Base-by-base conservation (phyloP, 2,113 vertebrate genomes). In the Sturnus vulgaris region DNA sequence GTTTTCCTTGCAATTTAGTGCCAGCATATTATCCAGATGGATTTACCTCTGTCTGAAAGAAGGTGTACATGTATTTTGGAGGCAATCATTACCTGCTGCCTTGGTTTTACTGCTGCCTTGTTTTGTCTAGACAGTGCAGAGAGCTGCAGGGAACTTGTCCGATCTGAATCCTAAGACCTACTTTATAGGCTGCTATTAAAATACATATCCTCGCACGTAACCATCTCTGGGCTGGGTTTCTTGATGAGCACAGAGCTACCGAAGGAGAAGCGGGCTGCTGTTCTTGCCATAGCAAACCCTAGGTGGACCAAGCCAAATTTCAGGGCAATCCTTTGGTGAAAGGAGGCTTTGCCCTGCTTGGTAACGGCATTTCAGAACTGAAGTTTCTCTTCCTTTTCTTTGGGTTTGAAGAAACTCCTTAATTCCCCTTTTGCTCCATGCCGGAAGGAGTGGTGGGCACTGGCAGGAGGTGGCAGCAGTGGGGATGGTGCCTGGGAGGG, bases 111-210 rank as follows among this genome's bases (percentile, higher is more conserved):
- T 97, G 93, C 96, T 88, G 96, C 94, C 96, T 98, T 98, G 97
- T 98, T 98, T 98, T 98, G 98, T 98, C 98, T 98, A 98, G 98
- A 98, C 97, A 96, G 88, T 91, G 93, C 83, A 60, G 80, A 82
- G 94, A 73, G 93, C 96, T 97, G 94, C 92, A 87, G 94, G 96
- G 97, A 97, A 86, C 96, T 97, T 97, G 98, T 96, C 96, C 95
- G 88, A 91, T 97, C 93, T 96, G 82, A 94, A 88, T 96, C 42
- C 82, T 93, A 88, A 95, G 95, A 71, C 71, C 35, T 77, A 42
- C 93, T 97, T 96, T 96, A 91, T 92, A 85, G 96, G 84, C 86
- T 97, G 94, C 95, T 88, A 65, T 97, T 96, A 94, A 91, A 95
- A 85, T 91, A 76, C 84, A 57, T 47, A 94, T 94, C 84, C 93